These are phyloP conservation scores for Apostichopus californicus DNA, from an alignment of 35 echinoderm and acorn worm genomes.

Conservation along the genomic window DNA sequence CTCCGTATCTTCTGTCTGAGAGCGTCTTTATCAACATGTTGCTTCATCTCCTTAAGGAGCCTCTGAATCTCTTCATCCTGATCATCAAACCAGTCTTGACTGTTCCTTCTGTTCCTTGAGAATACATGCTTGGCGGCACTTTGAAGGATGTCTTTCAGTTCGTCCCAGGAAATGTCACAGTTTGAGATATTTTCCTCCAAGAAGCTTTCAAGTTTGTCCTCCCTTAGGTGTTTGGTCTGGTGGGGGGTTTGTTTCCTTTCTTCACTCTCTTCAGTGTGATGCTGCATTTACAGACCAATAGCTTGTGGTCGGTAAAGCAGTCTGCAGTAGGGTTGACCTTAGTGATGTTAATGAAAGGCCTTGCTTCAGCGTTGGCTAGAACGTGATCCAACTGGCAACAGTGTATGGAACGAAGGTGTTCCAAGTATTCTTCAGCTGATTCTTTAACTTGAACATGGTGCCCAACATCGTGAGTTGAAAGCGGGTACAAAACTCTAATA, in stretches of 20 bases:
- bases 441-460: conserved; percentile 24
- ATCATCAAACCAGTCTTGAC: conserved; percentile 39
- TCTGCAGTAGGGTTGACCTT: conserved; percentile 21
- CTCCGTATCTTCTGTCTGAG: too few species aligned
- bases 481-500: conserved; percentile 13
- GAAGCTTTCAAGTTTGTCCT: too few species aligned
- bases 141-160: too few species aligned
- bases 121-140: too few species aligned
- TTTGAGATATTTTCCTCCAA: too few species aligned
- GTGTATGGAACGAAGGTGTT: not conserved
- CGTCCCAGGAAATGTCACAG: too few species aligned
- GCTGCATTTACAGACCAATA: not conserved
- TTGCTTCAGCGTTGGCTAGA: not conserved
- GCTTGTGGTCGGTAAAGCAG: conserved; percentile 44
- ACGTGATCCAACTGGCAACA: conserved; percentile 26
- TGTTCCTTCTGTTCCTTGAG: too few species aligned
- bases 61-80: conserved; percentile 22
- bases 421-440: conserved; percentile 40
- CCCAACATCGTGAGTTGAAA: not conserved
- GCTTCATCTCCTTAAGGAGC: not conserved
- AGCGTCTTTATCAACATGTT: too few species aligned
- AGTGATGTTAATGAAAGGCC: not conserved
- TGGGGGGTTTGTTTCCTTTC: not conserved
- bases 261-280: not conserved
- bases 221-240: too few species aligned